Evolutionary conservation across 2,797 vertebrate species (phyloP).

Genomic region (Halcyon leucocephala): DNA sequence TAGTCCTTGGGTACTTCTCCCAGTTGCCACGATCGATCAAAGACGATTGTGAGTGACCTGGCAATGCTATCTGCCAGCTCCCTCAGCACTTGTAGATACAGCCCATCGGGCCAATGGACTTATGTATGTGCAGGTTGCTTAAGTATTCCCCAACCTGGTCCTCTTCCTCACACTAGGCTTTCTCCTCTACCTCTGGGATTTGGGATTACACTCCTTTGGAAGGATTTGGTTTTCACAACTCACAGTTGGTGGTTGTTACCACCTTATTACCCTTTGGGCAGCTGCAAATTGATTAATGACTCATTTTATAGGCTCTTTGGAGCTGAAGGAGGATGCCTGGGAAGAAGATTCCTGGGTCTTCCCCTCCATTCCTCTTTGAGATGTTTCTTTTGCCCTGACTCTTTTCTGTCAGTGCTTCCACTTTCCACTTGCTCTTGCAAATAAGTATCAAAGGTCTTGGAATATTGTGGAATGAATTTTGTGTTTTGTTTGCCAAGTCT

Average conservation of each 20-base stretch:
- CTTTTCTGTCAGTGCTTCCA: not conserved
- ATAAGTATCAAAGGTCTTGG: not conserved
- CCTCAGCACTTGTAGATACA: too few species aligned
- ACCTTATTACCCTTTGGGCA: not conserved
- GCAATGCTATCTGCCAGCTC: not conserved
- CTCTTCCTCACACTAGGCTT: too few species aligned
- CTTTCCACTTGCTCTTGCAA: not conserved
- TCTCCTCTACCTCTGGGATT: too few species aligned
- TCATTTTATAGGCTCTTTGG: not conserved
- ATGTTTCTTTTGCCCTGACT: not conserved
- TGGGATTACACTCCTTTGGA: not conserved
- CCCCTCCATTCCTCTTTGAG: not conserved
- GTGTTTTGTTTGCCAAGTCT: not conserved
- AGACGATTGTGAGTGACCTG: not conserved
- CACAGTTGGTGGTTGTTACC: not conserved
- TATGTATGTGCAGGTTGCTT: not conserved
- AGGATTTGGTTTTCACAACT: not conserved
- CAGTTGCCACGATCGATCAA: not conserved
- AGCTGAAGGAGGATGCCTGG: not conserved
- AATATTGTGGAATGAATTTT: not conserved
- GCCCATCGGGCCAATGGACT: not conserved
- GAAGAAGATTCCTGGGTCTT: not conserved
- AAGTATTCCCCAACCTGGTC: too few species aligned
- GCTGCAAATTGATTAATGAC: not conserved
- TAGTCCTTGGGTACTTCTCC: not conserved